Evolutionary conservation across 2,797 vertebrate species (phyloP), one percentile per base, ranked within the genome.

Genomic region (Thalassophryne amazonica): DNA sequence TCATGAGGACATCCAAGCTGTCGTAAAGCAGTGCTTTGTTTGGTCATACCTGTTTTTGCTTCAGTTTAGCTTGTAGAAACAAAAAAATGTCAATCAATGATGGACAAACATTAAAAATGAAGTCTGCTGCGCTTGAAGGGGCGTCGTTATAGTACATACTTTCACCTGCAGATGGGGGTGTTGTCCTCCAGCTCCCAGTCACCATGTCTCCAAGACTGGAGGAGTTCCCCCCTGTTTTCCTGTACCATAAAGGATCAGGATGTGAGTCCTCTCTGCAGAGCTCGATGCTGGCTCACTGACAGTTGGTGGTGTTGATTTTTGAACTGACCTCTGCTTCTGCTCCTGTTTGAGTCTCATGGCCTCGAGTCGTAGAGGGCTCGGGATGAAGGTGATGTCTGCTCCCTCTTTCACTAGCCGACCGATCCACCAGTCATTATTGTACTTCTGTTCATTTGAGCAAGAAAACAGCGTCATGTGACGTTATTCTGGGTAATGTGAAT

Each of bases 401-500:
- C 95, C 95, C 75, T 98, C 96, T 67, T 97, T 97, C 36, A 97
- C 96, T 86, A 96, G 88, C 84, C 95, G 83, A 27, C 96, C 96
- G 51, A 98, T 97, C 96, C 96, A 97, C 95, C 95, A 97, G 80
- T 97, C 95, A 91, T 96, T 95, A 67, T 93, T 97, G 87, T 95
- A 96, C 80, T 97, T 97, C 94, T 96, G 79, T 81, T 23, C 5
- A 69, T 59, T 58, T 69, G 63, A 81, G 27, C 6, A 54, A 9
- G 15, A 62, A 53, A 64, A 17, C 36, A 56, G n/a, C 32, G 31
- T 6, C 2, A 6, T 4, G 30, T 74, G 19, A 68, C 30, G 12
- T 7, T 2, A 19, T 10, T 25, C 12, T 25, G 10, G 23, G 1
- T 7, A 3, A 1, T 41, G 51, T 27, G 25, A 17, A 47, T 20